Base-by-base conservation (phyloP, 2,797 vertebrate genomes). In the Gadopsis marmoratus region DNA sequence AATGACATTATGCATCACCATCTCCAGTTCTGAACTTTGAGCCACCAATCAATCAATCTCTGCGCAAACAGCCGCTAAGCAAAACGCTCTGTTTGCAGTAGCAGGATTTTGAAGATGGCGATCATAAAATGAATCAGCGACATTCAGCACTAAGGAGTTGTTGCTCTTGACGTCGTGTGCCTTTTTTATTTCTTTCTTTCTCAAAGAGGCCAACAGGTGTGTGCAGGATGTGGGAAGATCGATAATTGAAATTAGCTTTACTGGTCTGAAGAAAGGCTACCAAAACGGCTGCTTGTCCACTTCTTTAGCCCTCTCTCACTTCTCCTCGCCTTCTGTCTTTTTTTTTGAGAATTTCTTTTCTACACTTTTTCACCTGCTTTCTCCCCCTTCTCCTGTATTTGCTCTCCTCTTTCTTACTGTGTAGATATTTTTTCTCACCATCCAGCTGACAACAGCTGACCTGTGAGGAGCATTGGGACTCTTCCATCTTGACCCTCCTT, bases 171-270 rank as follows among this genome's bases (percentile, higher is more conserved):
- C 4, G 10, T 23, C 26, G 10, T 13, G 5, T 47, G 23, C 12
- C 9, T 47, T 71, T 75, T 26, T 51, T 3, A 4, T 23, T 26
- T 29, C 7, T 29, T 66, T 51, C 8, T 41, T 33, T 60, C 7
- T 71, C 67, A 13, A 26, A 60, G 21, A 81, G 69, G 68, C 43
- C 48, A 66, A 69, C 77, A 79, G 59, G 76, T 76, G 71, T 66
- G 56, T 58, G 51, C 21, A 61, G 47, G 61, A 76, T 51, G 48
- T 31, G 14, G 13, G 17, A 11, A 71, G 75, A 87, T 89, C 77
- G 21, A 80, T 88, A 73, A 23, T 3, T 82, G 59, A 80, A 86
- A 89, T 90, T 41, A 87, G 73, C 53, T 83, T 81, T 80, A 91
- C 88, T 86, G 90, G 90, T 88, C 11, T 16, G 16, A 23, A 59